A percentile compares a stretch with the other conserved stretches of the same genome.
Evolutionary conservation across 2,797 vertebrate genomes (phyloP).

Genomic region (Numenius phaeopus): DNA sequence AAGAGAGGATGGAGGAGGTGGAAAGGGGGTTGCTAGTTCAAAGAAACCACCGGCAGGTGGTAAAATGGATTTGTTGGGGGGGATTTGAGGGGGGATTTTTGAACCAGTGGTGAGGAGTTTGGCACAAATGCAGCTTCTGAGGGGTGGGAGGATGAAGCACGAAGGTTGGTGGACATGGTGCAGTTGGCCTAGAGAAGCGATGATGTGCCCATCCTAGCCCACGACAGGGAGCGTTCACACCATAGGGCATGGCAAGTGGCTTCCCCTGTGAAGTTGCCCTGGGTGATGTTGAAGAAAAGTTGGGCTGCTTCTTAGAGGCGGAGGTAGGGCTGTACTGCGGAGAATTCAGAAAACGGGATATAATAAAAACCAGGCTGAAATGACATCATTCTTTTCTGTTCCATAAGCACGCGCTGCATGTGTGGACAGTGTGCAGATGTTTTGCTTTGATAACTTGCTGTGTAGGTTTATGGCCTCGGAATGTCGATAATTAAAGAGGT

Average conservation of each 20-base stretch:
- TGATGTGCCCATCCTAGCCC: neutral
- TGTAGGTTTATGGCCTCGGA: neutral
- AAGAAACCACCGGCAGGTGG: neutral
- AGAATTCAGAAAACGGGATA: neutral
- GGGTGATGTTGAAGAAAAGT: neutral
- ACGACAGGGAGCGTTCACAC: accelerated
- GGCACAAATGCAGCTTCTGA: neutral
- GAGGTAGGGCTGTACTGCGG: neutral
- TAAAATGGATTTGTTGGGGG: neutral
- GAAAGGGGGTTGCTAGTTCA: neutral
- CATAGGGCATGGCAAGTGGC: neutral
- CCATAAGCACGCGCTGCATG: neutral
- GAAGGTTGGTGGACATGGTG: neutral
- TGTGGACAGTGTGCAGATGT: constrained; percentile 43
- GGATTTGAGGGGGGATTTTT: neutral
- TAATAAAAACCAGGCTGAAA: constrained; percentile 56
- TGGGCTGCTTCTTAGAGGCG: neutral
- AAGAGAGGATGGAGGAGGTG: neutral
- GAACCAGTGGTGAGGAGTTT: neutral
- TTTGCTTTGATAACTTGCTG: constrained; percentile 39
- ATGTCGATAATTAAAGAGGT: neutral
- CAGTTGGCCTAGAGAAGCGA: neutral
- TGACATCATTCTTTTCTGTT: constrained; percentile 54
- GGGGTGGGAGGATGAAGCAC: neutral
- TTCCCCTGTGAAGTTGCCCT: neutral